phyloP scores from a whole-genome alignment of 2,113 vertebrate genomes.

The Trogon melanurus region DNA sequence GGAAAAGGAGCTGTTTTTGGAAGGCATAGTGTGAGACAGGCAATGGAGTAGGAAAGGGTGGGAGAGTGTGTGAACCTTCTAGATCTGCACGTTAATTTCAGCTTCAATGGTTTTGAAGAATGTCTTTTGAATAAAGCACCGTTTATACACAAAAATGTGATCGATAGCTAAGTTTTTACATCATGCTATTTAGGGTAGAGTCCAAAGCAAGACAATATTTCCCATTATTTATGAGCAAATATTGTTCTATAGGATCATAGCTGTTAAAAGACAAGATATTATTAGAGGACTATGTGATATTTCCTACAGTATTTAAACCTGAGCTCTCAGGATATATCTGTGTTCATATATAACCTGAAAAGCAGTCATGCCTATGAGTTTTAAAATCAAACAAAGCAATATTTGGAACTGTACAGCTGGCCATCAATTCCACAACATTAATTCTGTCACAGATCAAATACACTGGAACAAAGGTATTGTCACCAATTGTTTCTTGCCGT shows the following conservation, averaged over 20 bases:
- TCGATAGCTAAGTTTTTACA: background rate
- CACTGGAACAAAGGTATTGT: background rate
- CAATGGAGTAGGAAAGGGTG: background rate
- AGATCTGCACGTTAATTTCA: background rate
- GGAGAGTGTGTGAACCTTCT: background rate
- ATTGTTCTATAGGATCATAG: background rate
- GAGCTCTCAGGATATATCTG: background rate
- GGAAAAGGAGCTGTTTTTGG: background rate
- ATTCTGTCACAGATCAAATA: slow-evolving; percentile 3
- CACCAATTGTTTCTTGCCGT: background rate
- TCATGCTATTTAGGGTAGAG: background rate
- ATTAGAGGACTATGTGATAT: background rate
- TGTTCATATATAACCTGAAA: background rate
- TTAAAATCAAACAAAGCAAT: background rate
- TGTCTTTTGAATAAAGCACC: background rate
- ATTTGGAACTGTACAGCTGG: background rate
- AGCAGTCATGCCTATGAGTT: background rate
- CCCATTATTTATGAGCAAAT: background rate
- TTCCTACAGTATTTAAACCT: background rate
- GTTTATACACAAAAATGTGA: background rate
- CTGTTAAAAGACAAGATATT: background rate
- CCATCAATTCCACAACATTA: background rate
- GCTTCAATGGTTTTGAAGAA: background rate
- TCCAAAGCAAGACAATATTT: background rate
- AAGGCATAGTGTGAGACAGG: background rate